Evolutionary conservation across 2,797 vertebrate species (phyloP).

Genomic region (Anolis apletophallus): DNA sequence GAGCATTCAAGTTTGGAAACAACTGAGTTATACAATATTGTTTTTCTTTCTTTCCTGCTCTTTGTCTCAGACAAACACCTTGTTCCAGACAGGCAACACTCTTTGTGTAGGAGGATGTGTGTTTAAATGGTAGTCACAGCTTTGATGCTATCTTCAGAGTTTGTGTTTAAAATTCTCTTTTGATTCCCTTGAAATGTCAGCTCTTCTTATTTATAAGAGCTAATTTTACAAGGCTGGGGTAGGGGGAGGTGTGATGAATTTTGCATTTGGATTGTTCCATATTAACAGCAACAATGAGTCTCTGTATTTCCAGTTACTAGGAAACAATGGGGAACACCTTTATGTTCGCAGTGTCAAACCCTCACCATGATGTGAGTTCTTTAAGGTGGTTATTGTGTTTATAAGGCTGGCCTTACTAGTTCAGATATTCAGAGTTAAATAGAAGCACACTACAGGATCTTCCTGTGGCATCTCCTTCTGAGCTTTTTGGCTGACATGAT

Average conservation of each 20-base stretch:
- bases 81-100: background rate
- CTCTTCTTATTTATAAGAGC: conserved; percentile 7
- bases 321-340: background rate
- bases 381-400: background rate
- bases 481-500: background rate
- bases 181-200: conserved; percentile 10
- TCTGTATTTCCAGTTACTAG: background rate
- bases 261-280: conserved; percentile 18
- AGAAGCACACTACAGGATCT: background rate
- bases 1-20: background rate
- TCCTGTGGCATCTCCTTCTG: background rate
- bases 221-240: background rate
- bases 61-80: background rate
- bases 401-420: background rate
- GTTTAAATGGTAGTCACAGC: background rate
- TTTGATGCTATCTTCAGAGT: background rate
- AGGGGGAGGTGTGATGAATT: background rate
- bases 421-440: background rate
- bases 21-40: background rate
- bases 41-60: background rate
- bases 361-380: background rate
- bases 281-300: background rate
- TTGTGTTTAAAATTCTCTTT: conserved; percentile 20
- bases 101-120: background rate
- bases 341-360: background rate